Base-by-base conservation (phyloP, 2,888 invertebrate genomes). In the Agrotis ipsilon region DNA sequence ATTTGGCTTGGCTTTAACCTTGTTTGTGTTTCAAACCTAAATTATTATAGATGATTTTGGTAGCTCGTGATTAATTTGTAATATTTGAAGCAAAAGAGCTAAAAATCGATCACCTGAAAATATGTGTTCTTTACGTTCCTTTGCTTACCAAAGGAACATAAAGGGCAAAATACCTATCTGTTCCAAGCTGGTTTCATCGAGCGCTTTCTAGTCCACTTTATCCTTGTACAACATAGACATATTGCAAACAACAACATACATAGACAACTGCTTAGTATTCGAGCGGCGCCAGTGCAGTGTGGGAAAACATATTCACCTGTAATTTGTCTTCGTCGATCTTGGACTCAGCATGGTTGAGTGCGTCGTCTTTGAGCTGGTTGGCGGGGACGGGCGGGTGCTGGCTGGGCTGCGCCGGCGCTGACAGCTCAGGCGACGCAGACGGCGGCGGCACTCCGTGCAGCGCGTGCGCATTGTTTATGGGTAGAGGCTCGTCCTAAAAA, bases 251-350 rank as follows among this genome's bases (percentile, higher is more conserved):
- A 60, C 32, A 52, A 52, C 19, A 69, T 14, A 27, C 18, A 21
- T n/a, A 49, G 19, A 49, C 43, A 75, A 60, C 55, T 59, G 19
- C 9, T 78, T 61, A 58, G 64, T 64, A 77, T 75, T 68, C 68
- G 69, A 52, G 51, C 52, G 27, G 48, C 54, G n/a, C 62, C 54
- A 62, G 51, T 71, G 72, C 54, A 62, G 51, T 71, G 72, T 79
- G 77, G 77, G 67, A 79, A 77, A 69, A 62, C 43, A 51, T 80
- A 83, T 76, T 68, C 90, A 96, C 96, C 95, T 96, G 96, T 81
- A 96, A 86, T 89, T 93, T 96, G 71, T 96, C 94, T 87, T 96
- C 96, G 75, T 96, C 92, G 51, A 95, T 88, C 84, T 95, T 95
- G 24, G 96, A 94, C 87, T 96, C 96, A 7, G 94, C 95, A 64